Evolutionary conservation across 2,113 vertebrate species (phyloP).

Genomic region (Suncus etruscus): DNA sequence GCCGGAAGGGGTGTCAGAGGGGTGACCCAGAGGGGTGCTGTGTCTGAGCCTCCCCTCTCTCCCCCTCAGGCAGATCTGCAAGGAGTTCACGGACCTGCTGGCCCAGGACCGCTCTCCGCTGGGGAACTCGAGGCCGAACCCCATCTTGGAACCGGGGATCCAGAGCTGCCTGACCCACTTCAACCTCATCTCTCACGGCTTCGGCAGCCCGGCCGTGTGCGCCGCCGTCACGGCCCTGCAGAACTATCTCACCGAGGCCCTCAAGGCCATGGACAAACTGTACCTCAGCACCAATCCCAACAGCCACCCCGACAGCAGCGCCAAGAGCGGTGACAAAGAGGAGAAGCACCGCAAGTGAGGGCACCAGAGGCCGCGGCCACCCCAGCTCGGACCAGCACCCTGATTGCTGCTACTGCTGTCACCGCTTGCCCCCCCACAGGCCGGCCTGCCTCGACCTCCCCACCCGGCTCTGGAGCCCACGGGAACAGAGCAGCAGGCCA

Average conservation of each 20-base stretch:
- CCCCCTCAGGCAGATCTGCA: constrained; percentile 97
- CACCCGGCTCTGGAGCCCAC: constrained; percentile 82
- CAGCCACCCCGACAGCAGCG: constrained; percentile 98
- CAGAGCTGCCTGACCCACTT: constrained; percentile 99
- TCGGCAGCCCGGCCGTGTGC: constrained; percentile 98
- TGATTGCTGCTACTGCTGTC: constrained; percentile 79
- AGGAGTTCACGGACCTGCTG: constrained; percentile 99
- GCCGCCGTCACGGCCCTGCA: constrained; percentile 98
- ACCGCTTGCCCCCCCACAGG: neutral
- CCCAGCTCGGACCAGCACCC: constrained; percentile 19
- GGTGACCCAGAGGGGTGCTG: too few species aligned
- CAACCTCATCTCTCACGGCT: constrained; percentile 99
- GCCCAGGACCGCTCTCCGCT: constrained; percentile 99
- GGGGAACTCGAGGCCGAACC: constrained; percentile 98
- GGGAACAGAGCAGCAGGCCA: constrained; percentile 84
- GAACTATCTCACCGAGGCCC: constrained; percentile 99
- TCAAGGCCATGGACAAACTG: constrained; percentile 99
- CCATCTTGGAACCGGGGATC: constrained; percentile 99
- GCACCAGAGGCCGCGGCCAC: neutral
- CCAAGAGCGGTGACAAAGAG: constrained; percentile 99
- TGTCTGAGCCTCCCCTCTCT: constrained; percentile 63
- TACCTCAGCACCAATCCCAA: constrained; percentile 99
- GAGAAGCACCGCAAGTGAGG: constrained; percentile 99
- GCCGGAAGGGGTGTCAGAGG: neutral
- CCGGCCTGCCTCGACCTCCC: constrained; percentile 54